Evolutionary conservation across 2,888 invertebrate genomes (phyloP).

Genomic region (Leucophora obtusa): DNA sequence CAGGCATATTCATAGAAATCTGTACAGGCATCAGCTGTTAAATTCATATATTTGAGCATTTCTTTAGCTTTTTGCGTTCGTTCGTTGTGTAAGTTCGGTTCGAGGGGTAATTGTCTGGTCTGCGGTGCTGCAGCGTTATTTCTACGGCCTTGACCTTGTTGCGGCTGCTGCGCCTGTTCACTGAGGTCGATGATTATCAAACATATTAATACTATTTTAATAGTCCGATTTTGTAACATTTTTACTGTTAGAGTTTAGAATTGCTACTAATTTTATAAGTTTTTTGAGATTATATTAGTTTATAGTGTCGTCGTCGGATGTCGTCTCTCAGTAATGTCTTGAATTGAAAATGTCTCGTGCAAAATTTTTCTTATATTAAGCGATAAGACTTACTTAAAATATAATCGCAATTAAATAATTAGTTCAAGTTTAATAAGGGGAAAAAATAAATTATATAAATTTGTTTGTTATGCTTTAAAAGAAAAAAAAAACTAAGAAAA

Average conservation of each 20-base stretch:
- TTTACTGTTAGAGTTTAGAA: constrained; percentile 55
- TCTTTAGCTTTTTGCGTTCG: constrained; percentile 56
- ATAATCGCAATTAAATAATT: constrained; percentile 17
- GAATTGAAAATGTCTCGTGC: constrained; percentile 26
- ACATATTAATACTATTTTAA: constrained; percentile 36
- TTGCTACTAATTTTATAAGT: constrained; percentile 43
- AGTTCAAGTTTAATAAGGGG: constrained; percentile 62
- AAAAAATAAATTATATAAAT: constrained; percentile 60
- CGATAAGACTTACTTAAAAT: constrained; percentile 26
- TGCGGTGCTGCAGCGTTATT: constrained; percentile 21
- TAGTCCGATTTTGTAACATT: constrained; percentile 53
- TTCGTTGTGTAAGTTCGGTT: constrained; percentile 33
- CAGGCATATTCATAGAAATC: constrained; percentile 76
- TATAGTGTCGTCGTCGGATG: background rate
- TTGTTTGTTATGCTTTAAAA: too few relatives aligned
- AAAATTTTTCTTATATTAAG: constrained; percentile 25
- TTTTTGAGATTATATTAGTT: background rate
- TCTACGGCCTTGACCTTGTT: constrained; percentile 51
- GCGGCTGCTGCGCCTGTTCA: constrained; percentile 36
- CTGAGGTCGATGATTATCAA: constrained; percentile 35
- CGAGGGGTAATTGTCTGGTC: constrained; percentile 38
- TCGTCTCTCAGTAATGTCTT: constrained; percentile 8
- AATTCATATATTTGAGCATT: constrained; percentile 70
- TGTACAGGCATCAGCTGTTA: constrained; percentile 71
- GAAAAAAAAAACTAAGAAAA: too few relatives aligned